These are phyloP conservation scores for Oryzias celebensis DNA, from an alignment of 2,113 vertebrate species.

Conservation along the genomic window DNA sequence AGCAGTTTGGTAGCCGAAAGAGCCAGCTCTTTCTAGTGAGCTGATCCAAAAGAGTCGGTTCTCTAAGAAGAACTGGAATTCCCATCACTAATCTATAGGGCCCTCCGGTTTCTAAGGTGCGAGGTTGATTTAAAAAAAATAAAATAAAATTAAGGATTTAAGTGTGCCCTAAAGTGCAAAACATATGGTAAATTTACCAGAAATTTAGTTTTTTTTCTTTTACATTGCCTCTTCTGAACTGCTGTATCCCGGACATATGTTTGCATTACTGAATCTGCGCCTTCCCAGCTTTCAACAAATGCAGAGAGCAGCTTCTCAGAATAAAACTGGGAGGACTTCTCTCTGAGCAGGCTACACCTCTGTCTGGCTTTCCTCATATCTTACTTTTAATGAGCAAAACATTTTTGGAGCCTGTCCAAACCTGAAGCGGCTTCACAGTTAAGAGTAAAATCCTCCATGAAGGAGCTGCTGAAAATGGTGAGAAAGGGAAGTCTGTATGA, in stretches of 20 bases:
- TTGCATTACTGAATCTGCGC: slow-evolving; percentile 24
- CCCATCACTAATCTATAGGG: too few relatives aligned
- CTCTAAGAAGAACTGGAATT: too few relatives aligned
- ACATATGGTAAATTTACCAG: not conserved
- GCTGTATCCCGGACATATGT: slow-evolving; percentile 12
- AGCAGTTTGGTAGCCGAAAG: too few relatives aligned
- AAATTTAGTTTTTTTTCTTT: not conserved
- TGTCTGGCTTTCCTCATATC: slow-evolving; percentile 43
- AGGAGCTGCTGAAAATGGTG: slow-evolving; percentile 36
- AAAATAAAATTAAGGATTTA: too few relatives aligned
- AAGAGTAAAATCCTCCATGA: slow-evolving; percentile 29
- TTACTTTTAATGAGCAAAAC: slow-evolving; percentile 54
- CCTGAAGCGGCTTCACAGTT: slow-evolving; percentile 3
- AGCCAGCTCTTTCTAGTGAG: too few relatives aligned
- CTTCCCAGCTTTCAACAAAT: slow-evolving; percentile 24
- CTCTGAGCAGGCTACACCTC: slow-evolving; percentile 18
- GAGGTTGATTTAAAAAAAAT: too few relatives aligned
- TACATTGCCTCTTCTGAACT: not conserved
- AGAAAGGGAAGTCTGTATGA: slow-evolving; percentile 28
- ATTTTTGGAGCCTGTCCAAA: slow-evolving; percentile 38
- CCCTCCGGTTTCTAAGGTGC: too few relatives aligned
- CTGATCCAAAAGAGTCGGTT: too few relatives aligned
- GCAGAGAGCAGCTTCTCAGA: slow-evolving; percentile 39
- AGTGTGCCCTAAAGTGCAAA: too few relatives aligned
- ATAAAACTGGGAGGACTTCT: slow-evolving; percentile 28